Evolutionary conservation across 30 jellyfish, hydroid and myxozoan genomes (phyloP).

Genomic region (Cassiopea xamachana): DNA sequence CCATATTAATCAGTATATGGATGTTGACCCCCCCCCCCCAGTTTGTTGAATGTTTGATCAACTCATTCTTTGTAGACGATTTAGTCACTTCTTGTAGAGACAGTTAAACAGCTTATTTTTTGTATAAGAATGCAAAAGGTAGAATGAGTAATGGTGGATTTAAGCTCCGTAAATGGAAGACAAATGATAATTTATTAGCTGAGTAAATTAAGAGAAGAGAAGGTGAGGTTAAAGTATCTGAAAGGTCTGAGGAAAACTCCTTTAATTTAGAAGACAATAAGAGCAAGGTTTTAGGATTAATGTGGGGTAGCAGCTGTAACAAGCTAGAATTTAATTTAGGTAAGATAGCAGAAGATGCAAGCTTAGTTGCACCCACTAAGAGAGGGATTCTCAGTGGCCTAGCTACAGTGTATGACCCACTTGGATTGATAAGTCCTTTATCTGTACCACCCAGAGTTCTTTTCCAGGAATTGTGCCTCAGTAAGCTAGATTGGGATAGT

Average conservation of each 20-base stretch:
- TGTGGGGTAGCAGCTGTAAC: constrained; percentile 24
- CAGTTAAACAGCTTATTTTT: constrained; percentile 18
- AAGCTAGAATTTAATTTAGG: constrained; percentile 17
- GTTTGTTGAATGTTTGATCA: constrained; percentile 8
- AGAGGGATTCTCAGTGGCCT: constrained; percentile 24
- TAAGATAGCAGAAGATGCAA: not conserved
- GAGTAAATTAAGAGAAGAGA: constrained; percentile 13
- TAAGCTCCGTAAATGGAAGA: constrained; percentile 46
- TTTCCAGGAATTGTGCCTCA: constrained; percentile 42
- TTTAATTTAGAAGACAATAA: constrained; percentile 1
- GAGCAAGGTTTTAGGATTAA: constrained; percentile 28
- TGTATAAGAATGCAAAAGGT: constrained; percentile 38
- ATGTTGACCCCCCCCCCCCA: constrained; percentile 29
- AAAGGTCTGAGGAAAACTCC: not conserved
- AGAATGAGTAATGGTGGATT: constrained; percentile 30
- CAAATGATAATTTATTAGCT: not conserved
- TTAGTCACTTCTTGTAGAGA: constrained; percentile 24
- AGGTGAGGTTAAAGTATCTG: not conserved
- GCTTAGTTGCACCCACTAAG: not conserved
- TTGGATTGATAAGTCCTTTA: constrained; percentile 34
- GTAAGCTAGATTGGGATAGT: constrained; percentile 31
- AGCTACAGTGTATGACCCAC: constrained; percentile 49
- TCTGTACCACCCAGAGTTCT: constrained; percentile 22
- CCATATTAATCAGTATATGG: constrained; percentile 6
- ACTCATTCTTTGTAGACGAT: constrained; percentile 34